Conservation (phyloP, 2,797 vertebrate genomes). For the Adrianichthys oophorus region DNA sequence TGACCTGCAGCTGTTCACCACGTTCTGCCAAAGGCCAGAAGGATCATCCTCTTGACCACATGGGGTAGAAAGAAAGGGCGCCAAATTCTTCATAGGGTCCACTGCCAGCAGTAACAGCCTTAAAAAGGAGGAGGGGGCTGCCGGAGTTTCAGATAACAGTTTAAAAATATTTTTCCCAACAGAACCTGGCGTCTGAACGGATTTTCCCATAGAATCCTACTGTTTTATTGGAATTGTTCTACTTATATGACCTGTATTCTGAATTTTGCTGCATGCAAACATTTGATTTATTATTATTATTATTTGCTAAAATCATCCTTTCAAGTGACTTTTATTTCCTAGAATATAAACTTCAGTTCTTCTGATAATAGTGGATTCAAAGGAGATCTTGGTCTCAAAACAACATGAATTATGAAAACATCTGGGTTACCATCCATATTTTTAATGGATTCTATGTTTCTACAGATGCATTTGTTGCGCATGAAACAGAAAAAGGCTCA, state of each 20-base stretch:
- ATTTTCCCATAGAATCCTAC: constrained; percentile 15
- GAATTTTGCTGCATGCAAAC: neutral
- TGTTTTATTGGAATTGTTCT: constrained; percentile 23
- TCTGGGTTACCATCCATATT: neutral
- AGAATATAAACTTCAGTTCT: constrained; percentile 9
- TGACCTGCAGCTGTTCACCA: neutral
- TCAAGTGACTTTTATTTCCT: constrained; percentile 1
- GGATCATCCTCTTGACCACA: constrained; percentile 17
- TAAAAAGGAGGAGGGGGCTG: constrained; percentile 7
- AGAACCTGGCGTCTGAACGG: constrained; percentile 29
- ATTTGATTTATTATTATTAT: neutral
- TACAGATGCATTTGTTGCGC: constrained; percentile 88
- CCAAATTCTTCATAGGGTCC: constrained; percentile 20
- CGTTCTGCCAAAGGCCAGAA: constrained; percentile 27
- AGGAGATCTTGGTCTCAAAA: neutral
- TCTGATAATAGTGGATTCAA: constrained; percentile 9
- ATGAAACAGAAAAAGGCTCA: constrained; percentile 93
- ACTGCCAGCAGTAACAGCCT: neutral
- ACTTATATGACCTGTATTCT: neutral
- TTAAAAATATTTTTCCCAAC: constrained; percentile 72
- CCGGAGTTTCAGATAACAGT: constrained; percentile 79
- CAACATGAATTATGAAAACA: neutral
- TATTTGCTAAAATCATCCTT: neutral
- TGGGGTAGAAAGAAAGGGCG: constrained; percentile 27
- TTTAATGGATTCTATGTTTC: constrained; percentile 7